Base-by-base conservation (phyloP, 1,140 invertebrate species). In the Calliopsis andreniformis region DNA sequence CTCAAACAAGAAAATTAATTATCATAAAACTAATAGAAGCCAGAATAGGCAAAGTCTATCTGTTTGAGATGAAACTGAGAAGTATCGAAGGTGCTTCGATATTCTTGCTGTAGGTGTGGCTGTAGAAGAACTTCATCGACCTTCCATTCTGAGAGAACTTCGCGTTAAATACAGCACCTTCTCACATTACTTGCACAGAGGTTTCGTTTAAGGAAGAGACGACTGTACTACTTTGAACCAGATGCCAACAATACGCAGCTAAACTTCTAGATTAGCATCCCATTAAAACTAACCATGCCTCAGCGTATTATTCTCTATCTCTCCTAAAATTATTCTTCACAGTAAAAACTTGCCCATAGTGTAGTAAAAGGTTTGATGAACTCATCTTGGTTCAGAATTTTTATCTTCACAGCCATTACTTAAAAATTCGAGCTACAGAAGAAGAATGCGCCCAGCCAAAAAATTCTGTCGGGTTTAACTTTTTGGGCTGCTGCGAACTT, bases 181-280 rank as follows among this genome's bases (percentile, higher is more conserved):
- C 51, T 32, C n/a, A 18, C 25, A 58, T 58, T 80, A 69, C 56
- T 70, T 61, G 58, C 59, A 20, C 8, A 3, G 25, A 23, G 28
- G 69, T 63, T 72, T 39, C 59, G 69, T 42, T 53, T 20, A 18
- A n/a, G 45, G 7, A 63, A 53, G 69, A 71, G 39, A 62, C 58
- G 68, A 28, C 66, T 20, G n/a, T 3, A 1, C 23, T 12, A 43
- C 53, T 56, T 71, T 56, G 30, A 71, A 62, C 69, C 51, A 62
- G 58, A 64, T 18, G 47, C 49, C 43, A 73, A 64, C 47, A 64
- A 64, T 30, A 23, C 61, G 18, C 28, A 25, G 25, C 25, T 53
- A 20, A 55, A 55, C 62, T 55, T 73, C 59, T 14, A 55, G 49
- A 73, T 73, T 66, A 64, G 49, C 49, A 72, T 72, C 69, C 45